Conservation (phyloP, 2,113 vertebrate species). For the Nanorana parkeri region DNA sequence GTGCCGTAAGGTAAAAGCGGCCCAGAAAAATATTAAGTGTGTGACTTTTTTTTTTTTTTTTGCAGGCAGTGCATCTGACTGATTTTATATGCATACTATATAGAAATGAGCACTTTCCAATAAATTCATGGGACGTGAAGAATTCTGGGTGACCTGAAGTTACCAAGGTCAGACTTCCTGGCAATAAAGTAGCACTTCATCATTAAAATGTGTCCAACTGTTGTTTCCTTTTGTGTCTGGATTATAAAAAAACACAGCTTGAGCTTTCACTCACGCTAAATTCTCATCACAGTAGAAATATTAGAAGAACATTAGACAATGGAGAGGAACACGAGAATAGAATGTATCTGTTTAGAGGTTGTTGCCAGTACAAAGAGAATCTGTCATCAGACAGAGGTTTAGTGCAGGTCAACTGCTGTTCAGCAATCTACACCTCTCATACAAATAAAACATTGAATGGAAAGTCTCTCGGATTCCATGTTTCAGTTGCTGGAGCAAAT, state of each 20-base stretch:
- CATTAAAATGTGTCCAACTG: neutral
- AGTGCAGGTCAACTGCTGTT: slow-evolving; percentile 37
- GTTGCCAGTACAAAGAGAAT: slow-evolving; percentile 24
- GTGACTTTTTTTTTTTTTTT: too few relatives aligned
- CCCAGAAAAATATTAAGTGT: too few relatives aligned
- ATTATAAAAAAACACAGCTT: neutral
- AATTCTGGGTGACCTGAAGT: neutral
- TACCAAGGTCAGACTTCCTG: neutral
- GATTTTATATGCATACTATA: too few relatives aligned
- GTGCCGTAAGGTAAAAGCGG: too few relatives aligned
- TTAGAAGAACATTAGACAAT: slow-evolving; percentile 24
- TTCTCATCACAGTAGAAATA: neutral
- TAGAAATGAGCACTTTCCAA: neutral
- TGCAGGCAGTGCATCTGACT: too few relatives aligned
- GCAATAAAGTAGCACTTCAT: neutral
- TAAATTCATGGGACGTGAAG: neutral
- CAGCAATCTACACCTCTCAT: slow-evolving; percentile 42
- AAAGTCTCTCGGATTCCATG: slow-evolving; percentile 43
- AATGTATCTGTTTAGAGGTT: slow-evolving; percentile 16
- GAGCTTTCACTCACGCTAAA: neutral
- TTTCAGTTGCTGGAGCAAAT: slow-evolving; percentile 35
- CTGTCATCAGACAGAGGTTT: slow-evolving; percentile 30
- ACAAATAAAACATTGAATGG: slow-evolving; percentile 21
- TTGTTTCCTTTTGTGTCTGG: neutral
- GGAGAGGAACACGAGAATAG: slow-evolving; percentile 25